These are phyloP conservation scores for Pempheris klunzingeri DNA, from an alignment of 2,797 vertebrate genomes.

Conservation along the genomic window DNA sequence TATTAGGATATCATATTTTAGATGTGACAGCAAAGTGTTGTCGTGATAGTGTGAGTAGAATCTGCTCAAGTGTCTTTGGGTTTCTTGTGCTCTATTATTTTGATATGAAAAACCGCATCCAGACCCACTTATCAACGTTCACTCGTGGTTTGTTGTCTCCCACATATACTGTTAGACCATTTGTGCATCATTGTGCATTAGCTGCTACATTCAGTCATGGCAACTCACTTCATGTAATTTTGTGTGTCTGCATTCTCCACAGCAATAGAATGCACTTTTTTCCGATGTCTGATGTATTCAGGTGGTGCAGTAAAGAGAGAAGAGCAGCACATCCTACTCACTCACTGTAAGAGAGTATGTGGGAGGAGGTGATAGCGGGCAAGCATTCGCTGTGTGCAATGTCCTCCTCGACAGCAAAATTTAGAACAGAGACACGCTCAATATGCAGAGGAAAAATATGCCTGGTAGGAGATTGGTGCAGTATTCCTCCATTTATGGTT, in stretches of 20 bases:
- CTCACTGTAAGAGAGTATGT: constrained; percentile 75
- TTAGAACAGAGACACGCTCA: constrained; percentile 68
- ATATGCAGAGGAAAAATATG: constrained; percentile 67
- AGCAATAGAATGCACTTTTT: constrained; percentile 27
- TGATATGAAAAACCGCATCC: constrained; percentile 16
- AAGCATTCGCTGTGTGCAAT: constrained; percentile 71
- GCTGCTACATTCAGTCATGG: neutral
- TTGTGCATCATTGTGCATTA: constrained; percentile 32
- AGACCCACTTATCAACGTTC: constrained; percentile 1
- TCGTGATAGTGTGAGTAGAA: constrained; percentile 6
- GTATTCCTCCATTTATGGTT: constrained; percentile 46
- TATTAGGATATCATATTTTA: constrained; percentile 15
- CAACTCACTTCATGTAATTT: constrained; percentile 31
- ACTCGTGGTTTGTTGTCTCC: constrained; percentile 1
- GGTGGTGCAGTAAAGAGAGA: constrained; percentile 60
- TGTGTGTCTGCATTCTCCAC: constrained; percentile 29
- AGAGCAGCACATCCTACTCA: constrained; percentile 78
- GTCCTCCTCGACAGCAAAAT: constrained; percentile 72
- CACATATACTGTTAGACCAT: constrained; percentile 5
- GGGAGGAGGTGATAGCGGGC: constrained; percentile 82
- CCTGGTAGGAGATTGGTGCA: constrained; percentile 46
- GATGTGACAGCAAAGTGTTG: constrained; percentile 19
- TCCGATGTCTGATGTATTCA: constrained; percentile 61
- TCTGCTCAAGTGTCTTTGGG: constrained; percentile 1
- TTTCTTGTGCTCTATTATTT: constrained; percentile 25